These are phyloP conservation scores for Amiota minor DNA, from an alignment of 2,888 invertebrate genomes.

Conservation along the genomic window DNA sequence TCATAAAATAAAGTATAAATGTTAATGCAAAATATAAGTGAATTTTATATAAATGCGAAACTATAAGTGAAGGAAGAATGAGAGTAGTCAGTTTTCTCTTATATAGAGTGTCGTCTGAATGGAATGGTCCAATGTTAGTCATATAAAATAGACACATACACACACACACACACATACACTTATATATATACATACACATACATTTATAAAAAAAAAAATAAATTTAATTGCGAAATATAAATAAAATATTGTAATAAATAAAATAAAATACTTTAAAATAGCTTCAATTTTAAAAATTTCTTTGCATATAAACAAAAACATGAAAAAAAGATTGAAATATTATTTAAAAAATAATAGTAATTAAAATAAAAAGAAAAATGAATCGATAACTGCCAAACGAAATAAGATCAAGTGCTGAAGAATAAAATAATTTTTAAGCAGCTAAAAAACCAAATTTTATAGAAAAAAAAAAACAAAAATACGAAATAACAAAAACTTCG, in stretches of 20 bases:
- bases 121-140: constrained; percentile 66
- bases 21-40: constrained; percentile 36
- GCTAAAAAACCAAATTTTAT: constrained; percentile 37
- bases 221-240: too few species aligned
- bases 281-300: background rate
- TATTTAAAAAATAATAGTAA: constrained; percentile 8
- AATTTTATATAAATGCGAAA: background rate
- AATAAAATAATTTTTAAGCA: constrained; percentile 42
- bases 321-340: constrained; percentile 22
- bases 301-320: constrained; percentile 9
- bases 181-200: constrained; percentile 10
- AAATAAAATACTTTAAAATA: background rate
- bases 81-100: constrained; percentile 62
- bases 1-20: background rate
- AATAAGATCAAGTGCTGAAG: constrained; percentile 49
- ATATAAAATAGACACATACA: constrained; percentile 59
- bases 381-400: constrained; percentile 27
- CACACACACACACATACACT: too few species aligned
- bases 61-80: background rate
- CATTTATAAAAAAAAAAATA: constrained; percentile 38
- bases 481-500: too few species aligned
- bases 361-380: background rate
- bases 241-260: too few species aligned
- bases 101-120: constrained; percentile 67
- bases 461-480: constrained; percentile 23